Conservation (phyloP, 53 echinoderm and acorn worm genomes). For the Crossaster papposus region DNA sequence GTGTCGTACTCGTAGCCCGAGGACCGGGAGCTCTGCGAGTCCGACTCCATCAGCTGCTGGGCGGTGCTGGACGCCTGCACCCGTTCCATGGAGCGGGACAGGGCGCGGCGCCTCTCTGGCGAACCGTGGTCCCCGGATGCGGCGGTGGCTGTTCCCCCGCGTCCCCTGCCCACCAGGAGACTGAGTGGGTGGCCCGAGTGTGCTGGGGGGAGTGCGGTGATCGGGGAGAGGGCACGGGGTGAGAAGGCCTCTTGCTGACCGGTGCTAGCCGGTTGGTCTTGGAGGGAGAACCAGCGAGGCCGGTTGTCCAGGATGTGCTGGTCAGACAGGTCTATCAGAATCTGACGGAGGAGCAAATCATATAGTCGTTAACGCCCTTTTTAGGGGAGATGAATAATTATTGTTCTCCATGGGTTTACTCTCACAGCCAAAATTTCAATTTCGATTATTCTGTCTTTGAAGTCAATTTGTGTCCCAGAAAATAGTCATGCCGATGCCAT, state of each 20-base stretch:
- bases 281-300: conserved; percentile 91
- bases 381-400: too few relatives aligned
- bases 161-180: conserved; percentile 14
- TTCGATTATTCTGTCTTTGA: too few relatives aligned
- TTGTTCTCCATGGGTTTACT: too few relatives aligned
- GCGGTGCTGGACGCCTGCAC: conserved; percentile 34
- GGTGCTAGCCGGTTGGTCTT: conserved; percentile 72
- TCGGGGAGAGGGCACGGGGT: conserved; percentile 64
- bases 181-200: conserved; percentile 40
- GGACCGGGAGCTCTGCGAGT: conserved; percentile 79
- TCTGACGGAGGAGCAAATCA: conserved; percentile 46
- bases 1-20: conserved; percentile 91
- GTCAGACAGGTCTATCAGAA: conserved; percentile 89
- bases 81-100: conserved; percentile 54
- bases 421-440: too few relatives aligned
- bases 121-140: conserved; percentile 63
- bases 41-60: conserved; percentile 74
- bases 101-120: conserved; percentile 58
- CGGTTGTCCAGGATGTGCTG: conserved; percentile 84
- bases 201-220: conserved; percentile 44
- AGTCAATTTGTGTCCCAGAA: too few relatives aligned
- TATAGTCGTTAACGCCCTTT: neutral
- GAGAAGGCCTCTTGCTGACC: conserved; percentile 64
- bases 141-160: conserved; percentile 41
- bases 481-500: too few relatives aligned